Evolutionary conservation across 2,888 invertebrate genomes (phyloP).

Genomic region (Aquatica leii): DNA sequence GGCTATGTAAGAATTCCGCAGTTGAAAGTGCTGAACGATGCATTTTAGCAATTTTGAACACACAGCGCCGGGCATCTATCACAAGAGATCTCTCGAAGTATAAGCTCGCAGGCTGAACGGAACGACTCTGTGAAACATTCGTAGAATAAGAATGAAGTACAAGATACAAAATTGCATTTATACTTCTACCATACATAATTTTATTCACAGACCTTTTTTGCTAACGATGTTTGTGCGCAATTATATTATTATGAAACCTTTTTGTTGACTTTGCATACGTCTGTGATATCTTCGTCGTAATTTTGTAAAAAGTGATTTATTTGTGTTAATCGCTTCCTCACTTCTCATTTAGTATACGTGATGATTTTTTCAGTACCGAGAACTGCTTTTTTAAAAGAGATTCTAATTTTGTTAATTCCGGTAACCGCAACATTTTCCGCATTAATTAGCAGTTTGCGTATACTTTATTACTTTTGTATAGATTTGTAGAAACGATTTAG

Average conservation of each 20-base stretch:
- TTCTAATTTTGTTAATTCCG: slow-evolving; percentile 38
- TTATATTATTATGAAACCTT: slow-evolving; percentile 29
- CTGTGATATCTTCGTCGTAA: slow-evolving; percentile 37
- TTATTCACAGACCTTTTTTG: slow-evolving; percentile 38
- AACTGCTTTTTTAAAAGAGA: slow-evolving; percentile 28
- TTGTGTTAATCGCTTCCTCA: slow-evolving; percentile 42
- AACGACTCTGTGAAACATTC: slow-evolving; percentile 50
- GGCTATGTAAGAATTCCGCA: slow-evolving; percentile 38
- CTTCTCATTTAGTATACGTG: slow-evolving; percentile 38
- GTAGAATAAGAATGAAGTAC: slow-evolving; percentile 53
- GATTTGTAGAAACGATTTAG: slow-evolving; percentile 28
- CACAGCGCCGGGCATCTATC: slow-evolving; percentile 53
- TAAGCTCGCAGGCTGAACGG: slow-evolving; percentile 52
- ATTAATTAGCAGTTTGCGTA: slow-evolving; percentile 30
- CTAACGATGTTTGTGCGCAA: slow-evolving; percentile 22
- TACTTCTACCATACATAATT: slow-evolving; percentile 43
- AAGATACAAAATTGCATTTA: slow-evolving; percentile 52
- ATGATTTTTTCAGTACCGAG: slow-evolving; percentile 33
- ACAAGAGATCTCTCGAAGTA: slow-evolving; percentile 52
- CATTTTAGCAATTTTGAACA: slow-evolving; percentile 56
- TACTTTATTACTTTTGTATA: slow-evolving; percentile 35
- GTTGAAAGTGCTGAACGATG: slow-evolving; percentile 51
- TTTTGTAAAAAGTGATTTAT: slow-evolving; percentile 47
- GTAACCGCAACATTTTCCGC: slow-evolving; percentile 26
- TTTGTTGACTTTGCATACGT: slow-evolving; percentile 43